These are phyloP conservation scores for Caloenas nicobarica DNA, from an alignment of 2,113 vertebrate species.

Conservation along the genomic window DNA sequence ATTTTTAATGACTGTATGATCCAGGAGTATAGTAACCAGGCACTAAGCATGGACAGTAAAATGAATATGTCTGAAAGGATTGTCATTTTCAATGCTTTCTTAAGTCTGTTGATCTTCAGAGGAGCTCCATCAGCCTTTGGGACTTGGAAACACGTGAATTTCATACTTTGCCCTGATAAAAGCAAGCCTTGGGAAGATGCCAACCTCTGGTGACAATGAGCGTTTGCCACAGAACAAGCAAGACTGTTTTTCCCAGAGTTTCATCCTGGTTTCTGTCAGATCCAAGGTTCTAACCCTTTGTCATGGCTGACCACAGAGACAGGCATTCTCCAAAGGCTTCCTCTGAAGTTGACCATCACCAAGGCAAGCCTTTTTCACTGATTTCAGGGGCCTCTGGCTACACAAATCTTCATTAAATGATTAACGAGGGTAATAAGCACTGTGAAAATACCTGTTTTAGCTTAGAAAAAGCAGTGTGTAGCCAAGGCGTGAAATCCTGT, in stretches of 20 bases:
- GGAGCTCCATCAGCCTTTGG: not conserved
- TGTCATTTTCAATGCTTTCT: not conserved
- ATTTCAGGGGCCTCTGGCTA: not conserved
- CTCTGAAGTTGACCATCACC: not conserved
- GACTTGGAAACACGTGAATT: not conserved
- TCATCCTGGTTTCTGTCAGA: not conserved
- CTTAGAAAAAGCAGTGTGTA: not conserved
- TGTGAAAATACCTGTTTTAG: not conserved
- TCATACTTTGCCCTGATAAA: not conserved
- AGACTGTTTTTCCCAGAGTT: not conserved
- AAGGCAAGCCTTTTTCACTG: not conserved
- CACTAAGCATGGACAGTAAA: not conserved
- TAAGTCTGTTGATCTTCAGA: not conserved
- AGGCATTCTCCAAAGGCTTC: not conserved
- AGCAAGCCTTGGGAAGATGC: not conserved
- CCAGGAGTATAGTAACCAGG: not conserved
- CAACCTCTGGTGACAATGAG: not conserved
- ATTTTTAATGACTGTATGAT: slow-evolving; percentile 8
- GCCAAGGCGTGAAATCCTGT: not conserved
- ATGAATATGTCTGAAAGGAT: not conserved
- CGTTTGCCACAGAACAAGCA: not conserved
- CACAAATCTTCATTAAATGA: not conserved
- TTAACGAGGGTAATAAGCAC: not conserved
- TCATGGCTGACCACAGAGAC: not conserved
- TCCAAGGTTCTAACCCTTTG: not conserved